Evolutionary conservation across 2,113 vertebrate genomes (phyloP), one percentile per base, ranked within the genome.

Genomic region (Falco punctatus): DNA sequence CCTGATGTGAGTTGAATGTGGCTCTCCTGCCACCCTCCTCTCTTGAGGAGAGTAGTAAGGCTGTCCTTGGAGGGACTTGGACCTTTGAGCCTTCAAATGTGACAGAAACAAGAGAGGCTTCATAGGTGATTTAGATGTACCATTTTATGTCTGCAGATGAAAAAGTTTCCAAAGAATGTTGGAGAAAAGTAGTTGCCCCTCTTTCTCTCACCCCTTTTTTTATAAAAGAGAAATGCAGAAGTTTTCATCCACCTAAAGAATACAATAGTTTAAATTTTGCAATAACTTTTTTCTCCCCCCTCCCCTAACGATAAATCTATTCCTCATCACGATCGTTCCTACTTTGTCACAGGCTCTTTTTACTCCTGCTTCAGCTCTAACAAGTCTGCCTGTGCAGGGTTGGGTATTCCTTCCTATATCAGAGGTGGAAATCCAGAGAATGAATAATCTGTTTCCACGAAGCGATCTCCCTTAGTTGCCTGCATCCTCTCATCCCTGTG

Each of bases 261-360:
- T 38, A 35, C 15, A 58, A 4, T n/a, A 65, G 38, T 82, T 92
- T 65, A 11, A 58, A 35, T 72, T 86, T 73, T 62, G 38, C 16
- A 26, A 30, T 19, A 42, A 19, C 1, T 7, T 65, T 81, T 42
- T 55, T 28, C 0, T 1, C 1, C 5, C 14, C 11, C 2, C 0
- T 1, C 8, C 13, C 16, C 9, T 10, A 46, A 24, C 65, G 71
- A 66, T 13, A 86, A 69, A 65, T 80, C 28, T 57, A 15, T 88
- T 90, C 32, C 55, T 92, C 64, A 44, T 80, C 9, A 13, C 10
- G 79, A 42, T 57, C 10, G 27, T 86, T 77, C 22, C 35, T 77
- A 7, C 22, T 80, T 61, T 33, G 49, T 86, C 49, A 82, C 16
- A 61, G 49, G 26, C 35, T 61, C 26, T 46, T 70, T 81, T 81